These are phyloP conservation scores for Parthenolecanium corni DNA, from an alignment of 2,888 invertebrate genomes.

Conservation along the genomic window DNA sequence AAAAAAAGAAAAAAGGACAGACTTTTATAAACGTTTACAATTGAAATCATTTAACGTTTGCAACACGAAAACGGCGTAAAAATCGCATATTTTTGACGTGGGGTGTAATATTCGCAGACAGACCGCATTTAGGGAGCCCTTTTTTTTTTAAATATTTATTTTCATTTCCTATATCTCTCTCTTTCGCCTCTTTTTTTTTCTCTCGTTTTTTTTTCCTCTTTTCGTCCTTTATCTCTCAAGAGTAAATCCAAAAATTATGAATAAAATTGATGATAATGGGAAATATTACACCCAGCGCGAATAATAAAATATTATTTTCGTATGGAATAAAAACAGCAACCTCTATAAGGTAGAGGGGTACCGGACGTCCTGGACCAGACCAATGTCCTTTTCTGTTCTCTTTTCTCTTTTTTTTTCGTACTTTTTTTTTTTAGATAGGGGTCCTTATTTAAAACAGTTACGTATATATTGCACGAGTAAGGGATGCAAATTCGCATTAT, in stretches of 20 bases:
- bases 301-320: slow-evolving; percentile 26
- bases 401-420: neutral
- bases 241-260: slow-evolving; percentile 27
- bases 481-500: neutral
- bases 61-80: slow-evolving; percentile 17
- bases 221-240: neutral
- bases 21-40: slow-evolving; percentile 7
- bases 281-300: slow-evolving; percentile 27
- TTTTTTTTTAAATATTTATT: too few relatives aligned
- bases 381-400: slow-evolving; percentile 3
- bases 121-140: slow-evolving; percentile 27
- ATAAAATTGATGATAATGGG: slow-evolving; percentile 28
- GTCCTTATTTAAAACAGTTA: neutral
- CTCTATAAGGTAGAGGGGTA: neutral
- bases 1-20: neutral
- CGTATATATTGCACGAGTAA: neutral
- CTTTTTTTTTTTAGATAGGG: neutral
- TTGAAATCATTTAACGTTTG: slow-evolving; percentile 13
- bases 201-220: neutral
- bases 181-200: neutral
- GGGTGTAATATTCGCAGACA: neutral
- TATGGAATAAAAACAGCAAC: slow-evolving; percentile 17
- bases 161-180: neutral
- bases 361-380: slow-evolving; percentile 18
- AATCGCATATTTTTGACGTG: slow-evolving; percentile 5